These are phyloP conservation scores for Forficula auricularia DNA, from an alignment of 1,140 invertebrate genomes.

Conservation along the genomic window DNA sequence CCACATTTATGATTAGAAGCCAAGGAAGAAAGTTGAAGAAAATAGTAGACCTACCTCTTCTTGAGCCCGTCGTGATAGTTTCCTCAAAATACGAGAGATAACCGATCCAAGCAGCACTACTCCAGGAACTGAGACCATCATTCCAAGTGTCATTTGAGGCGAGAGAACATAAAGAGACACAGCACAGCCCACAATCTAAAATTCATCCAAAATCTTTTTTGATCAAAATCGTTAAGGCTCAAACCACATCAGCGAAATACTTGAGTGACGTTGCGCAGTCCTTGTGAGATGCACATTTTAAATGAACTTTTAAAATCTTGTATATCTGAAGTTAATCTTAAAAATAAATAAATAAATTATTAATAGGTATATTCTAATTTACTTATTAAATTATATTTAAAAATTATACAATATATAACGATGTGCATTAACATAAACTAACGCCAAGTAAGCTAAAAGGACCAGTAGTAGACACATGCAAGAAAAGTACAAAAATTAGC, in stretches of 20 bases:
- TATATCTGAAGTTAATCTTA: conserved; percentile 72
- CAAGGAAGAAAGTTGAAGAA: too few species aligned
- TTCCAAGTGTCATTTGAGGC: conserved; percentile 67
- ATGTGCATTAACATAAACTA: too few species aligned
- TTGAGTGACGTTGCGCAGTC: conserved; percentile 66
- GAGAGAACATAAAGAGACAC: conserved; percentile 66
- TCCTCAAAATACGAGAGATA: conserved; percentile 52
- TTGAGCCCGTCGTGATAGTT: conserved; percentile 56
- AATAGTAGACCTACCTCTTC: conserved; percentile 49
- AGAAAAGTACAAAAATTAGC: too few species aligned
- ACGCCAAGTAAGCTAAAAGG: too few species aligned
- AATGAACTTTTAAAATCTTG: conserved; percentile 95
- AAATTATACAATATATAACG: too few species aligned
- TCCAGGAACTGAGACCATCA: conserved; percentile 62
- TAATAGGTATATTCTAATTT: too few species aligned
- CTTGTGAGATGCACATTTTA: conserved; percentile 78
- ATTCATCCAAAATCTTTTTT: conserved; percentile 12
- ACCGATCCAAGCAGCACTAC: conserved; percentile 60
- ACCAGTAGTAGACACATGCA: too few species aligned
- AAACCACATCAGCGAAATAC: conserved; percentile 24
- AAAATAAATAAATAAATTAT: conserved; percentile 19
- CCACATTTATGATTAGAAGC: too few species aligned
- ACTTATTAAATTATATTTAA: too few species aligned
- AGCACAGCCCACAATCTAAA: conserved; percentile 55
- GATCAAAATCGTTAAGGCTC: not conserved